Percentiles rank a stretch among this genome's conserved stretches.
Evolutionary conservation across 2,113 vertebrate genomes (phyloP).

Genomic region (Sceloporus undulatus): DNA sequence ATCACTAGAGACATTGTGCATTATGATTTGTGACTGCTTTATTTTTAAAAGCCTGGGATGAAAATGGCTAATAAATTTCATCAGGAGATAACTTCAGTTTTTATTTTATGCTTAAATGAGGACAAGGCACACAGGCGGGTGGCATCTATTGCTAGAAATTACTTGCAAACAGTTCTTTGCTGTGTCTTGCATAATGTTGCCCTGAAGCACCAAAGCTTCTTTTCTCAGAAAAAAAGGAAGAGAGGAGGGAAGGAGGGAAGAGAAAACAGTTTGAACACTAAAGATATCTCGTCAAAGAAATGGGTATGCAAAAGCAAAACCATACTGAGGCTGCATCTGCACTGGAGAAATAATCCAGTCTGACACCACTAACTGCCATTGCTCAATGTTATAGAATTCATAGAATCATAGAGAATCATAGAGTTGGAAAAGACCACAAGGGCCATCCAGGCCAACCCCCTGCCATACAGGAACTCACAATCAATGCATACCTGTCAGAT

Average conservation of each 20-base stretch:
- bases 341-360: too few species aligned
- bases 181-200: constrained; percentile 38
- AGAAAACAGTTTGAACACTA: too few species aligned
- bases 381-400: too few species aligned
- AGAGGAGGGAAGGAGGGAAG: background rate
- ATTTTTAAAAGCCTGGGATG: constrained; percentile 67
- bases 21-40: constrained; percentile 60
- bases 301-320: background rate
- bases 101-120: constrained; percentile 58
- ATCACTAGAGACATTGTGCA: constrained; percentile 50
- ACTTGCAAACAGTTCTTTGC: constrained; percentile 44
- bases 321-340: too few species aligned
- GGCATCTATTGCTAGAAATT: constrained; percentile 38
- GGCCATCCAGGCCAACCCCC: too few species aligned
- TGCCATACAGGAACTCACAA: too few species aligned
- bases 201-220: constrained; percentile 56
- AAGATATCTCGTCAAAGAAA: background rate
- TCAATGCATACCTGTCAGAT: too few species aligned
- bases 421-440: too few species aligned
- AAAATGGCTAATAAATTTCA: constrained; percentile 64
- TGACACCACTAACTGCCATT: too few species aligned
- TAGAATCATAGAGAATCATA: too few species aligned
- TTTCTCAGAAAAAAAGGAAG: constrained; percentile 28
- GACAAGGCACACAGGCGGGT: constrained; percentile 25
- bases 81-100: constrained; percentile 53